These are phyloP conservation scores for Takifugu bimaculatus DNA, from an alignment of 2,113 vertebrate species.

Conservation along the genomic window DNA sequence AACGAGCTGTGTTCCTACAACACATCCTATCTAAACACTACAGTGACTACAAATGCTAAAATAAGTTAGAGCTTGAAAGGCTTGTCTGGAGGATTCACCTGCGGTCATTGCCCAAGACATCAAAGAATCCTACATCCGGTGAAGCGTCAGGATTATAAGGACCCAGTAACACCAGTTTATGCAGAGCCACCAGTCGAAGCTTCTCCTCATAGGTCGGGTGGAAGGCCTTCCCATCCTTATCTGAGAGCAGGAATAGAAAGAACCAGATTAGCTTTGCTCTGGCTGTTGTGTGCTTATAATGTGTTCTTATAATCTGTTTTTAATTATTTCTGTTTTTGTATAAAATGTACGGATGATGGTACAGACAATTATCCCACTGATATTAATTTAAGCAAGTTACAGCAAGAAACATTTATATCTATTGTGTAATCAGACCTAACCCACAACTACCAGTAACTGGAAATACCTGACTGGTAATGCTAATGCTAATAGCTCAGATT, in stretches of 20 bases:
- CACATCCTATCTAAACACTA: no score
- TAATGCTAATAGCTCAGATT: slow-evolving; percentile 14
- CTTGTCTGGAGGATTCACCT: slow-evolving; percentile 75
- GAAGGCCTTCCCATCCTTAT: slow-evolving; percentile 98
- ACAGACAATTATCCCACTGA: no score
- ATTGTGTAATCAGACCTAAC: slow-evolving; percentile 18
- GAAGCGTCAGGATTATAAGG: slow-evolving; percentile 94
- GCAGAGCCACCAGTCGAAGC: slow-evolving; percentile 90
- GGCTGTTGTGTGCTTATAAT: no score
- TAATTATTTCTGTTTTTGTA: neutral
- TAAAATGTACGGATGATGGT: neutral
- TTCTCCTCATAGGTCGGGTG: slow-evolving; percentile 98
- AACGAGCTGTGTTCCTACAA: no score
- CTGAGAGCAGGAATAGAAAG: slow-evolving; percentile 58
- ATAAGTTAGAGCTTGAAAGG: no score
- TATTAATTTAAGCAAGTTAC: neutral
- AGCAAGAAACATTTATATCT: neutral
- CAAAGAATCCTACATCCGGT: slow-evolving; percentile 98
- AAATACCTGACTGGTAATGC: slow-evolving; percentile 9
- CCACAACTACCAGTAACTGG: neutral
- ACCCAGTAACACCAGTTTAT: slow-evolving; percentile 90
- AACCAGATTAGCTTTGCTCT: slow-evolving; percentile 3
- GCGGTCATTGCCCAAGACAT: slow-evolving; percentile 95
- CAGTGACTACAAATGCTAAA: no score
- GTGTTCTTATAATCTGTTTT: no score